Conservation (phyloP, 2,888 invertebrate species). For the Pomacea canaliculata region DNA sequence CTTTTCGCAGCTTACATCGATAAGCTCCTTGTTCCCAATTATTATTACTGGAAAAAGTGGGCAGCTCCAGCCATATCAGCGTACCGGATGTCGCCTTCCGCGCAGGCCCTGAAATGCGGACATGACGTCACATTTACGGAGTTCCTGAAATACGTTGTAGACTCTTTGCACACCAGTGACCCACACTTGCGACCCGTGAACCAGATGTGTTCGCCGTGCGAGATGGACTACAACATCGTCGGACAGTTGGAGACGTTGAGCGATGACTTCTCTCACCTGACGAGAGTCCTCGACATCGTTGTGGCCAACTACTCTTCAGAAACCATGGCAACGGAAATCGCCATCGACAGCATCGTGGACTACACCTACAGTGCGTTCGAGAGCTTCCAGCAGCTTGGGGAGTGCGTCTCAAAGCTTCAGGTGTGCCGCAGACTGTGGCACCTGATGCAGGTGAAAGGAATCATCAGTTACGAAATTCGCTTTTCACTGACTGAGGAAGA, state of each 20-base stretch:
- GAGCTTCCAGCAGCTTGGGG: conserved; percentile 3
- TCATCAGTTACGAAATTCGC: conserved; percentile 15
- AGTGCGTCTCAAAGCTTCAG: conserved; percentile 20
- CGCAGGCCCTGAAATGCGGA: conserved; percentile 33
- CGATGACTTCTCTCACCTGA: conserved; percentile 24
- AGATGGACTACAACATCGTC: conserved; percentile 28
- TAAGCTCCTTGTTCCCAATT: conserved; percentile 42
- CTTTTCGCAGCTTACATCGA: conserved; percentile 41
- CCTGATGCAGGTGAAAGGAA: conserved; percentile 25
- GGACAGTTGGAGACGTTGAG: conserved; percentile 30
- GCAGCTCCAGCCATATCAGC: conserved; percentile 27
- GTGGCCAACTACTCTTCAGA: conserved; percentile 8
- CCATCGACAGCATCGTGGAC: conserved; percentile 22
- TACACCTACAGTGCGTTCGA: conserved; percentile 21
- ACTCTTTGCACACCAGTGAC: conserved; percentile 8
- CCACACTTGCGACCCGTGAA: conserved; percentile 19
- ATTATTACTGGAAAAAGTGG: conserved; percentile 34
- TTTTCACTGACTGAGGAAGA: conserved; percentile 12
- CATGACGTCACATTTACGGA: conserved; percentile 43
- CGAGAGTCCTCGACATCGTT: conserved; percentile 12
- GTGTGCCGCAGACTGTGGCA: conserved; percentile 21
- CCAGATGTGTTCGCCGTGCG: conserved; percentile 27
- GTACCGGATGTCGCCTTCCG: conserved; percentile 27
- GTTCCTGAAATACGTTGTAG: conserved; percentile 38
- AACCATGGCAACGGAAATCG: conserved; percentile 2